phyloP scores from a whole-genome alignment of 2,888 invertebrate genomes.

The Synanthedon tipuliformis region DNA sequence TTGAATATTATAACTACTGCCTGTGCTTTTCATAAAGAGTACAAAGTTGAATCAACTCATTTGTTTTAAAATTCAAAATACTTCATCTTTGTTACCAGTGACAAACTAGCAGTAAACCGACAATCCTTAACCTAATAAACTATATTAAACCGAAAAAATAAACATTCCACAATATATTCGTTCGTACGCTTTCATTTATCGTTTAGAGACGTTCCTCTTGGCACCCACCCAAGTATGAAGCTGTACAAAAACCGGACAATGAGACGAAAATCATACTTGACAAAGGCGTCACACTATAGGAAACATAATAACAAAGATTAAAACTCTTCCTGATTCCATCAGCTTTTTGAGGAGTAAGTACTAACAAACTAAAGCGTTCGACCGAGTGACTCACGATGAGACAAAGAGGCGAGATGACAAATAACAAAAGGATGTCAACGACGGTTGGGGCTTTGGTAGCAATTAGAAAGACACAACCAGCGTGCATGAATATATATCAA shows the following conservation, averaged over 20 bases:
- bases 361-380: conserved; percentile 10
- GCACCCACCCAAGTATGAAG: conserved; percentile 30
- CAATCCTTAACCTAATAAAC: background rate
- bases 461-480: no score
- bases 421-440: conserved; percentile 40
- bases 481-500: no score
- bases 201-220: conserved; percentile 20
- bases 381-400: conserved; percentile 28
- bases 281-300: conserved; percentile 10
- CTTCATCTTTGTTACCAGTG: background rate
- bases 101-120: background rate
- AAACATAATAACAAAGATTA: conserved; percentile 20
- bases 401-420: conserved; percentile 35
- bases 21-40: no score
- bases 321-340: conserved; percentile 37
- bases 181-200: background rate
- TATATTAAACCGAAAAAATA: background rate
- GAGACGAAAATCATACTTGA: conserved; percentile 2
- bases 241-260: conserved; percentile 23
- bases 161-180: background rate
- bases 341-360: conserved; percentile 22
- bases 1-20: no score
- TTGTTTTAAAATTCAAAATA: background rate
- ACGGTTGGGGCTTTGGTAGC: conserved; percentile 6
- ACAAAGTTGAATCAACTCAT: background rate